phyloP scores from a whole-genome alignment of 2,888 invertebrate species.

The Scaptodrosophila latifasciaeformis region DNA sequence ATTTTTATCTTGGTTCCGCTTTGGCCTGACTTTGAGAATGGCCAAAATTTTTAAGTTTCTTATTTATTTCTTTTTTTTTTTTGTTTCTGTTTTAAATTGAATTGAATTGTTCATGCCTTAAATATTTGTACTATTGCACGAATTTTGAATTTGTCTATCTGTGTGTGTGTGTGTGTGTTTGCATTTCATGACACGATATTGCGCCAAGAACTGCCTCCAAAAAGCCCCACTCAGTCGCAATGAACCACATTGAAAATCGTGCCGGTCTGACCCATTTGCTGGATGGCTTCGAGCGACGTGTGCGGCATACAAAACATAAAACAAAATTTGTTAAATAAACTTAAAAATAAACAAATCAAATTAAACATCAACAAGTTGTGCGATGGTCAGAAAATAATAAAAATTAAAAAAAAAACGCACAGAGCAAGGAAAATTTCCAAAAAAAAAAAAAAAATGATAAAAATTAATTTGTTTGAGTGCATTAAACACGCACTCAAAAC shows the following conservation, averaged over 20 bases:
- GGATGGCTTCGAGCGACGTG: conserved; percentile 16
- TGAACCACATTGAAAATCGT: conserved; percentile 38
- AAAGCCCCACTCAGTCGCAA: not conserved
- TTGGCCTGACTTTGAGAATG: conserved; percentile 29
- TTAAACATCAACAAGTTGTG: conserved; percentile 29
- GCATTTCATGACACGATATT: conserved; percentile 50
- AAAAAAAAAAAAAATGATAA: not conserved
- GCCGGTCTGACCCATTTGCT: conserved; percentile 47
- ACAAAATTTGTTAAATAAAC: not conserved
- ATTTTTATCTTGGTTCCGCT: conserved; percentile 35
- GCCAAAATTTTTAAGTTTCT: too few relatives aligned
- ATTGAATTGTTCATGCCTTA: conserved; percentile 5
- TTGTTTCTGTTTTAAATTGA: conserved; percentile 23
- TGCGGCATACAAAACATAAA: conserved; percentile 35
- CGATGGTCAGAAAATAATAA: conserved; percentile 17
- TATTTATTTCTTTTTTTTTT: not conserved
- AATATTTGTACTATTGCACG: conserved; percentile 54
- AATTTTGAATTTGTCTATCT: conserved; percentile 42
- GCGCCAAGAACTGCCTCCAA: conserved; percentile 15
- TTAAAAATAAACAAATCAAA: conserved; percentile 24
- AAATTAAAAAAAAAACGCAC: conserved; percentile 1
- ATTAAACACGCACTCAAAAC: conserved; percentile 22
- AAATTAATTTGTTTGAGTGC: conserved; percentile 2
- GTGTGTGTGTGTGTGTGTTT: too few relatives aligned
- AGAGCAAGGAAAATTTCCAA: conserved; percentile 4